Conservation (phyloP, 37 sponge, comb jelly and placozoan species). For the Chondrosia reniformis region DNA sequence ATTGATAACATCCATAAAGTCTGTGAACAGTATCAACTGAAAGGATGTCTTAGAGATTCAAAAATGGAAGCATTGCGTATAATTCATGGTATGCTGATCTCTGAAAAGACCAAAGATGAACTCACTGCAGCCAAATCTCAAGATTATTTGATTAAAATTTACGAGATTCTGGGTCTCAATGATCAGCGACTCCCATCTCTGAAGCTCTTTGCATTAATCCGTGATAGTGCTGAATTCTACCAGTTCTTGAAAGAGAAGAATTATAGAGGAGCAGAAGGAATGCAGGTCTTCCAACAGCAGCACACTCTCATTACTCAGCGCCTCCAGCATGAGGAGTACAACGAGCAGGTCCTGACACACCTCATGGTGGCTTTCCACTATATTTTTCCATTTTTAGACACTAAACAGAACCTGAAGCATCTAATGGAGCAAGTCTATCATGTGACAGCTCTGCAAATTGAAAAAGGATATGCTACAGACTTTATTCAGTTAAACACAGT, state of each 20-base stretch:
- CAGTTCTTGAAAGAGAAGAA: conserved; percentile 60
- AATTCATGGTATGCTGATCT: conserved; percentile 29
- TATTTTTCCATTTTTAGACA: conserved; percentile 71
- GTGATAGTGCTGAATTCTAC: conserved; percentile 64
- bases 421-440: conserved; percentile 56
- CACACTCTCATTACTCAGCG: conserved; percentile 70
- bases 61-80: conserved; percentile 31
- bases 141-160: conserved; percentile 34
- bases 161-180: conserved; percentile 21
- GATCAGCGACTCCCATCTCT: neutral
- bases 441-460: conserved; percentile 27
- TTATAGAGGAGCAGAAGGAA: conserved; percentile 45
- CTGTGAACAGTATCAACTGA: conserved; percentile 59
- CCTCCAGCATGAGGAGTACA: conserved; percentile 87
- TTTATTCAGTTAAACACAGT: conserved; percentile 49
- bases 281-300: conserved; percentile 52
- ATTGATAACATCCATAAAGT: conserved; percentile 49
- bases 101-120: conserved; percentile 12
- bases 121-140: conserved; percentile 56
- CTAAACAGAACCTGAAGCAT: conserved; percentile 26
- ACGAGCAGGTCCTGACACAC: conserved; percentile 82
- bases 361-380: conserved; percentile 73
- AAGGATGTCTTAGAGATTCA: conserved; percentile 47
- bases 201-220: conserved; percentile 45
- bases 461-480: conserved; percentile 18